These are phyloP conservation scores for Pristionchus mayeri DNA, from an alignment of 2,888 invertebrate genomes.

Conservation along the genomic window DNA sequence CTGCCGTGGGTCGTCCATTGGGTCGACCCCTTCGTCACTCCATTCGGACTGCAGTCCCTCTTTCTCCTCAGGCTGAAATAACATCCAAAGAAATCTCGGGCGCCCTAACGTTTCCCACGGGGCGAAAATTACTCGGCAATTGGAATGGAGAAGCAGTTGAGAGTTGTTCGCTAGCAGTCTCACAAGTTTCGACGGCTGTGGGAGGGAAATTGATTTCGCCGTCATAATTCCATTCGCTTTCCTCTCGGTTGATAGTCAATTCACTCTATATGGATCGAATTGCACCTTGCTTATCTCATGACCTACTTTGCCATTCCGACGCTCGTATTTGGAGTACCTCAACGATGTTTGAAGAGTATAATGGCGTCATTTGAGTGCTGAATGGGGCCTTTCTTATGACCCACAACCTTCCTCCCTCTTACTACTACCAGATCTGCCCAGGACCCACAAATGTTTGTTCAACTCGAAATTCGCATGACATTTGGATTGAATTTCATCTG, in stretches of 20 bases:
- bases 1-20: background rate
- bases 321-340: too few species aligned
- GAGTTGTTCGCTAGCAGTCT: background rate
- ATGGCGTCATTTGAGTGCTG: too few species aligned
- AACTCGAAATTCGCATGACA: background rate
- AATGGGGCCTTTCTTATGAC: too few species aligned
- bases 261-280: too few species aligned
- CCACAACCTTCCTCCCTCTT: too few species aligned
- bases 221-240: background rate
- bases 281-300: too few species aligned
- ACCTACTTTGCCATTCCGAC: too few species aligned
- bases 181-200: background rate
- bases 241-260: background rate
- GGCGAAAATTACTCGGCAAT: conserved; percentile 16
- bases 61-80: background rate
- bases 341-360: too few species aligned
- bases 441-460: background rate
- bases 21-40: background rate
- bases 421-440: too few species aligned
- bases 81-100: conserved; percentile 27
- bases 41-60: background rate
- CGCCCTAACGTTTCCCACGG: background rate
- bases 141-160: background rate
- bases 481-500: background rate
- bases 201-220: conserved; percentile 1